A percentile compares a stretch with the other conserved stretches of the same genome.
These are phyloP conservation scores for Spermophilus dauricus DNA, from an alignment of 2,113 vertebrate genomes.

Conservation along the genomic window DNA sequence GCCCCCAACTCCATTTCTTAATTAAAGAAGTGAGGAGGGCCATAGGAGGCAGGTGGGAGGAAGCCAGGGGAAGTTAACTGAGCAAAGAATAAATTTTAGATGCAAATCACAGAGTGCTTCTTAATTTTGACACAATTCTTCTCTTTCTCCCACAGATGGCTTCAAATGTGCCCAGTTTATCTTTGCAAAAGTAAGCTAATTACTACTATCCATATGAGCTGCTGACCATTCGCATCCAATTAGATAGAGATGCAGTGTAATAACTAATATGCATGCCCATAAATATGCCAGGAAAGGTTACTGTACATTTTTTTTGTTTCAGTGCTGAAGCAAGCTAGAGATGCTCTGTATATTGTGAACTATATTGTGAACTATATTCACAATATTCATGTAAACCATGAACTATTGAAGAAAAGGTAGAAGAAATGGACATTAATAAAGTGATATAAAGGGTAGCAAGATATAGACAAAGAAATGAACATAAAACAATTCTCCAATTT, in stretches of 20 bases:
- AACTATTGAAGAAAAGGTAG: neutral
- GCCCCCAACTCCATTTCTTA: neutral
- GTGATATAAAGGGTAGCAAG: neutral
- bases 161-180: neutral
- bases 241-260: neutral
- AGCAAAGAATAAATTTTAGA: neutral
- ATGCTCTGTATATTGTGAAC: neutral
- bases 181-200: constrained; percentile 26
- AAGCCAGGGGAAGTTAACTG: neutral
- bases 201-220: neutral
- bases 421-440: neutral
- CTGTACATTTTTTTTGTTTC: neutral
- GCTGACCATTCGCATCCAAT: neutral
- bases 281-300: neutral
- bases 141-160: neutral
- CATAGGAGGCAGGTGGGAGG: neutral
- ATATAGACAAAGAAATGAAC: neutral
- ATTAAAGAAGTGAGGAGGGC: neutral
- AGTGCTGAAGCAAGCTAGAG: neutral
- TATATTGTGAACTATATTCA: no score
- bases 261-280: neutral
- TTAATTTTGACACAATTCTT: neutral
- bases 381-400: no score
- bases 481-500: neutral
- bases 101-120: neutral